phyloP scores from a whole-genome alignment of 2,113 vertebrate genomes.

The Fulica atra region DNA sequence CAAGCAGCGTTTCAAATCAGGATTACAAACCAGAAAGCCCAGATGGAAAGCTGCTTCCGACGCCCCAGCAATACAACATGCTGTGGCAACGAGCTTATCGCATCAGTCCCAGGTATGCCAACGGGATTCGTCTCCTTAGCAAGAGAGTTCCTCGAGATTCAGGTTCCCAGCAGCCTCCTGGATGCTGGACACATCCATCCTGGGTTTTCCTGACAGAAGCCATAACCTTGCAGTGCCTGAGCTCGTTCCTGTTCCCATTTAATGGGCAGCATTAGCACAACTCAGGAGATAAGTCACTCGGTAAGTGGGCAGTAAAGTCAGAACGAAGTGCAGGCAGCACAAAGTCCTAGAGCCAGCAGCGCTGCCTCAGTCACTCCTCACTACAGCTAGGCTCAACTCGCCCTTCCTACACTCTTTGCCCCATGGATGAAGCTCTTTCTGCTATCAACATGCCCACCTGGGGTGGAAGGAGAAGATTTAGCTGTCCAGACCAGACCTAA shows the following conservation, averaged over 20 bases:
- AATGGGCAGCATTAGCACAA: not conserved
- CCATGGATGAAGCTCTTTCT: not conserved
- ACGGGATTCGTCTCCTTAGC: not conserved
- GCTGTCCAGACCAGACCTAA: not conserved
- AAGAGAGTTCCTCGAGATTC: not conserved
- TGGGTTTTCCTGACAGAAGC: not conserved
- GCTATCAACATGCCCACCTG: accelerated
- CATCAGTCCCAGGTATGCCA: not conserved
- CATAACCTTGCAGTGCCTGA: not conserved
- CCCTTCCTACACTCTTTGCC: not conserved
- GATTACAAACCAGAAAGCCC: conserved; percentile 9
- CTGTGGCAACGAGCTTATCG: not conserved
- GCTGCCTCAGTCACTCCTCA: not conserved
- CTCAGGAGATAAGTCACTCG: not conserved
- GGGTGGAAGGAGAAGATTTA: not conserved
- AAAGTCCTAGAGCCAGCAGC: not conserved
- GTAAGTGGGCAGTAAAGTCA: not conserved
- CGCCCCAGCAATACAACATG: not conserved
- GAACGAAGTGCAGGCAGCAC: not conserved
- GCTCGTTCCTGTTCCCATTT: not conserved
- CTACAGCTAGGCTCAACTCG: not conserved
- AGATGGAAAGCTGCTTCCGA: not conserved
- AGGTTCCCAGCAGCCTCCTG: not conserved
- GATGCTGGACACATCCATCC: not conserved
- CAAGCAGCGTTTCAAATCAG: not conserved